These are phyloP conservation scores for Scomberomorus guttatus DNA, from an alignment of 2,797 vertebrate genomes.

Conservation along the genomic window DNA sequence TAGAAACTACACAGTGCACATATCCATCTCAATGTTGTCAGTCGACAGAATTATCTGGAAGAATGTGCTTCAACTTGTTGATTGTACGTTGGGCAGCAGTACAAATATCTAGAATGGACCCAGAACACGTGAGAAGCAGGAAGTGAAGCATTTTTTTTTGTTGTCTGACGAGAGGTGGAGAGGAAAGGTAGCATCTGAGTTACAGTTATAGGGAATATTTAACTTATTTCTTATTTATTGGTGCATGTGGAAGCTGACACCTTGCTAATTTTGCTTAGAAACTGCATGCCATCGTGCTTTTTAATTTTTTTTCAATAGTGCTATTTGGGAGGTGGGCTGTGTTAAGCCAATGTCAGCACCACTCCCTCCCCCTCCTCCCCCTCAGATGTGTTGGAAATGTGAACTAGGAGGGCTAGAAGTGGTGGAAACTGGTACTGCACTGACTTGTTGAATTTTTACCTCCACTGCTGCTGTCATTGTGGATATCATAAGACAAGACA, in stretches of 20 bases:
- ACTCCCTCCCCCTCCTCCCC: conserved; percentile 5
- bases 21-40: conserved; percentile 59
- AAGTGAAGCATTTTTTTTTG: conserved; percentile 10
- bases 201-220: conserved; percentile 33
- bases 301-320: conserved; percentile 39
- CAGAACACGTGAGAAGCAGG: conserved; percentile 29
- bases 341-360: conserved; percentile 58
- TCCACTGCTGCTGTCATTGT: conserved; percentile 64
- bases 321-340: conserved; percentile 60
- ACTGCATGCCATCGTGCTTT: conserved; percentile 75
- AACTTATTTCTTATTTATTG: conserved; percentile 47
- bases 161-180: conserved; percentile 15
- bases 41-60: conserved; percentile 50
- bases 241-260: conserved; percentile 71
- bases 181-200: conserved; percentile 51
- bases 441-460: conserved; percentile 75
- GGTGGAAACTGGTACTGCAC: conserved; percentile 77
- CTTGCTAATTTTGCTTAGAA: conserved; percentile 59
- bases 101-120: conserved; percentile 18
- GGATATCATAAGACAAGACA: conserved; percentile 54
- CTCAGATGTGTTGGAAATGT: conserved; percentile 53
- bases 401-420: conserved; percentile 67
- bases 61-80: conserved; percentile 58
- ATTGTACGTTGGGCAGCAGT: conserved; percentile 52
- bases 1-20: conserved; percentile 57